Evolutionary conservation across 2,888 invertebrate species (phyloP), one percentile per base, ranked within the genome.

Genomic region (Serripes groenlandicus): DNA sequence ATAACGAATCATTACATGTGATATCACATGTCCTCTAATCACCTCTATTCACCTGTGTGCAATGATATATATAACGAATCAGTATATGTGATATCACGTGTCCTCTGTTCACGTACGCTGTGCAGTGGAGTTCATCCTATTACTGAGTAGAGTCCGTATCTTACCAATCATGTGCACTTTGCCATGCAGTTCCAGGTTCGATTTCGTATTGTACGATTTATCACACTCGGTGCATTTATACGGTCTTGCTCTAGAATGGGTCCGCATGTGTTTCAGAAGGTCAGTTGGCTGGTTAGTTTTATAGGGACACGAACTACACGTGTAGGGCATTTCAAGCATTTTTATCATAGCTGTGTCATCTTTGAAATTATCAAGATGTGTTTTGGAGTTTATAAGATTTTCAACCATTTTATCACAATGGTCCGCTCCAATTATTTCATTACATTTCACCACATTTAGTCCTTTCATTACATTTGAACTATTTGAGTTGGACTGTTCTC

Each of bases 121-220:
- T n/a, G n/a, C 66, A 42, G 42, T 28, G 7, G 42, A 66, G 2
- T 26, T 71, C 34, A 35, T 32, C 32, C 42, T 64, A 1, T 74
- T 35, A 21, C 23, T 54, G 11, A 83, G 54, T 18, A 83, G 42
- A 21, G 75, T 23, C 35, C 71, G 60, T 7, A 83, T 66, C 68
- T 58, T 77, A 32, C 62, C 74, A 3, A 83, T 78, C 15, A 78
- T 62, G 56, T 83, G 82, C 11, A 83, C 75, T 60, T 83, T 83
- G 26, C 75, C 60, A 54, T 83, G 82, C 1, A 52, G 49, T 11
- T 42, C 70, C 4, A 83, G 64, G 34, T 78, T 83, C 18, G 68
- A 42, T 42, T 78, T 71, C 7, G 66, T 66, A 21, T 30, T 70
- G 73, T 75, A 83, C 1, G 82, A 75, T 49, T 83, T 83, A 15